phyloP scores from a whole-genome alignment of 2,113 vertebrate species.

The Ifrita kowaldi region DNA sequence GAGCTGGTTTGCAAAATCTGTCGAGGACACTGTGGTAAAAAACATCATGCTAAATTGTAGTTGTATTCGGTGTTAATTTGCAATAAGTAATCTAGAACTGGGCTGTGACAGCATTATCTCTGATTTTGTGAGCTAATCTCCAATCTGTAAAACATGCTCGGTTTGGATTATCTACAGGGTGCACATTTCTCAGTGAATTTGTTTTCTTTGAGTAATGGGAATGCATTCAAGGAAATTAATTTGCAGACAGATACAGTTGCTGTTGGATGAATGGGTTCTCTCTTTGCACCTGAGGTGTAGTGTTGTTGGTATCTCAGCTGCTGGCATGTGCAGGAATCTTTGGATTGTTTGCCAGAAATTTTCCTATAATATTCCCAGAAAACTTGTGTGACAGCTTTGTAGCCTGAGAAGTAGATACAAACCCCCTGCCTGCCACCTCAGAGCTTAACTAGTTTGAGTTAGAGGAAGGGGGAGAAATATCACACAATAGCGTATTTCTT shows the following conservation, averaged over 20 bases:
- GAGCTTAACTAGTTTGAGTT: background rate
- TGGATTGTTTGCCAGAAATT: slow-evolving; percentile 37
- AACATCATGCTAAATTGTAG: background rate
- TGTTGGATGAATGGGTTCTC: slow-evolving; percentile 42
- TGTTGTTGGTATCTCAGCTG: background rate
- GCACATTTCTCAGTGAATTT: slow-evolving; percentile 52
- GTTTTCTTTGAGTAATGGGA: slow-evolving; percentile 55
- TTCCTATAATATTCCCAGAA: slow-evolving; percentile 24
- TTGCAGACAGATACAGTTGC: slow-evolving; percentile 60
- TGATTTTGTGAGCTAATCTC: slow-evolving; percentile 63
- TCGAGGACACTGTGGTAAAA: background rate
- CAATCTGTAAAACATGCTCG: slow-evolving; percentile 66
- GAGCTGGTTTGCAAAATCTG: background rate
- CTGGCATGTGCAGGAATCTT: background rate
- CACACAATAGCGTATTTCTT: background rate
- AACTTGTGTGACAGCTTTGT: slow-evolving; percentile 30
- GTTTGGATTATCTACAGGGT: slow-evolving; percentile 59
- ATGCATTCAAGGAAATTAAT: slow-evolving; percentile 68
- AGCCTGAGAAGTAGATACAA: background rate
- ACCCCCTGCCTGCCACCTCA: background rate
- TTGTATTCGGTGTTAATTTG: slow-evolving; percentile 16
- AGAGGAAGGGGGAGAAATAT: background rate
- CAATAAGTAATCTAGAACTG: background rate
- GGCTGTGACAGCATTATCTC: slow-evolving; percentile 27
- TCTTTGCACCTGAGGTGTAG: slow-evolving; percentile 41